Conservation (phyloP, 2,113 vertebrate genomes). For the Lathamus discolor region DNA sequence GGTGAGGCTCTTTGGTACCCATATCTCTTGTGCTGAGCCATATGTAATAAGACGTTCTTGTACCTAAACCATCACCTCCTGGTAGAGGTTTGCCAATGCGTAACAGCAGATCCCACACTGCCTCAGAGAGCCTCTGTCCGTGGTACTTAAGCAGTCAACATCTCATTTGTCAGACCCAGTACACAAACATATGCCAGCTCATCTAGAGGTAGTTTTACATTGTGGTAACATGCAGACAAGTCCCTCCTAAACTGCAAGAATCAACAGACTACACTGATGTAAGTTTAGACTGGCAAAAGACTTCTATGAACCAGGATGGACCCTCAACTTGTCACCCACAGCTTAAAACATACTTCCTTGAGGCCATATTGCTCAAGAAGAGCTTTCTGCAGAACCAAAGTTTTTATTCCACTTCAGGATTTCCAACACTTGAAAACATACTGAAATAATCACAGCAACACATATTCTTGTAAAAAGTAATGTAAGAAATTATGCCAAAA, state of each 20-base stretch:
- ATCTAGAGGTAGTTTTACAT: accelerated
- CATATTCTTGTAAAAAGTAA: neutral
- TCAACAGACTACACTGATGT: accelerated
- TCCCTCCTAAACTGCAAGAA: neutral
- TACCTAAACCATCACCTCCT: neutral
- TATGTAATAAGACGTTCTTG: neutral
- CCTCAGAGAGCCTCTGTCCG: slow-evolving; percentile 12
- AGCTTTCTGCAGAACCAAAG: neutral
- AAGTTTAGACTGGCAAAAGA: neutral
- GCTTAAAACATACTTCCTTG: neutral
- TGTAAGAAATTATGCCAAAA: neutral
- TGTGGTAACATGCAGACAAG: accelerated
- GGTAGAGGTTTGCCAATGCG: accelerated
- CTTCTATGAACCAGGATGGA: neutral
- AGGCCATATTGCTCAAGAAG: neutral
- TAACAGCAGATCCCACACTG: neutral
- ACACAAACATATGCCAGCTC: accelerated
- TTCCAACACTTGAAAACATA: neutral
- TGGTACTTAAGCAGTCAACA: neutral
- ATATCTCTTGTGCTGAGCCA: neutral
- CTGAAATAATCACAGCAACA: neutral
- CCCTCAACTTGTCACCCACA: neutral
- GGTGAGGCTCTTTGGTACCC: neutral
- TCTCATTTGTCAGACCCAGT: neutral
- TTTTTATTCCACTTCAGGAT: neutral